These are phyloP conservation scores for Amphipoea oculea DNA, from an alignment of 2,888 invertebrate genomes.

Conservation along the genomic window DNA sequence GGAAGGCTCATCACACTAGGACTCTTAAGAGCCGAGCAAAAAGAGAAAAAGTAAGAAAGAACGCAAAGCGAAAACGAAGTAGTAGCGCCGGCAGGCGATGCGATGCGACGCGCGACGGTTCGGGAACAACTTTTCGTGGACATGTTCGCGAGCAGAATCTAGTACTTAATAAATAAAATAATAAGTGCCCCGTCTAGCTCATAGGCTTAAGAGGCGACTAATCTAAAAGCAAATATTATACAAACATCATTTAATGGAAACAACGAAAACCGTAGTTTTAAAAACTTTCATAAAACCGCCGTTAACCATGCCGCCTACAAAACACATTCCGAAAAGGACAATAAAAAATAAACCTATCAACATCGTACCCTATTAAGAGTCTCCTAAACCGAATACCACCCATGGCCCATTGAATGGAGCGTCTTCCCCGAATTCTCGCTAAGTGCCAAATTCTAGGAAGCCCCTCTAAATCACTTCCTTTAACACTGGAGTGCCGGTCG, in stretches of 20 bases:
- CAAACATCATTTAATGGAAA: too few species aligned
- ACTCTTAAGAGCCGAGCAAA: too few species aligned
- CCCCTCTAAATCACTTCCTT: conserved; percentile 43
- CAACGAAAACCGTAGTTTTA: neutral
- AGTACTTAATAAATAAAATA: too few species aligned
- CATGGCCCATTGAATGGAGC: conserved; percentile 25
- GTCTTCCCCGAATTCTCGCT: conserved; percentile 48
- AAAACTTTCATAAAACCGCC: neutral
- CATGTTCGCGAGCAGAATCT: too few species aligned
- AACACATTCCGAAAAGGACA: neutral
- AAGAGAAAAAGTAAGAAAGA: too few species aligned
- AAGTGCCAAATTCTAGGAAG: conserved; percentile 56
- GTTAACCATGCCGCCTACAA: neutral
- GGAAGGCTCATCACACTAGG: too few species aligned
- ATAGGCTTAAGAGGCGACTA: neutral
- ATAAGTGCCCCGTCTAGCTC: neutral
- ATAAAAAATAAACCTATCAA: neutral
- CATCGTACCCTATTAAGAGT: neutral
- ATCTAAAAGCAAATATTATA: neutral
- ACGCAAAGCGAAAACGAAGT: too few species aligned
- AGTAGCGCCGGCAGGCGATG: too few species aligned
- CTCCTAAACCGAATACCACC: conserved; percentile 19
- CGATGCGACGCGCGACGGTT: too few species aligned
- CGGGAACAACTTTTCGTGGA: too few species aligned
- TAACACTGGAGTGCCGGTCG: neutral